Base-by-base conservation (phyloP, 2,797 vertebrate species). In the Sebastes baramenuke region DNA sequence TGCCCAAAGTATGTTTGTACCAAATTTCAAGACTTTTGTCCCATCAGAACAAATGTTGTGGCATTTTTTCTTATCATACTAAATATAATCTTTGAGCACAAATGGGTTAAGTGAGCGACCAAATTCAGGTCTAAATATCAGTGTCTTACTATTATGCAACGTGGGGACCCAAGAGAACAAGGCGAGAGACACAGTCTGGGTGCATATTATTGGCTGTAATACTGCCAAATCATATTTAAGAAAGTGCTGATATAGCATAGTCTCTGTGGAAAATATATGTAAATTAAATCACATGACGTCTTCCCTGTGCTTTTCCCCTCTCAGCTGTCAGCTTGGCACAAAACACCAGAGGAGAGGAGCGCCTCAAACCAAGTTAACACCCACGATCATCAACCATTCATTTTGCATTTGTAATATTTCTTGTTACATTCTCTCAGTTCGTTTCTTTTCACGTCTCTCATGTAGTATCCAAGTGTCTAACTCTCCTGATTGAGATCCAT, bases 401-500 rank as follows among this genome's bases (percentile, higher is more conserved):
- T 42, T 13, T 10, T 30, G 34, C 56, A 6, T 27, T 49, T 29
- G 11, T 29, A 10, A 46, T 66, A 22, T 10, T 9, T 49, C 18
- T 30, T 2, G 24, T 30, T 20, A 29, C 32, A 6, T 59, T 12
- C 27, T 7, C 25, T 49, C 7, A 2, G 8, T 30, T 67, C 0
- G 8, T 25, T 24, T 66, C 36, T 20, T 42, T 4, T 34, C 16
- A 20, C 11, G 20, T 90, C 73, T 82, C 13, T 56, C 38, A 84
- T 74, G 54, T 84, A 99, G 98, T 95, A 65, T 96, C 97, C 72
- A 97, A 96, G 81, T 99, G 97, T 90, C 95, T 99, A 78, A 97
- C 97, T 3, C 95, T 99, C 72, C 93, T 99, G 73, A 96, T 99
- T 36, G 98, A 99, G 95, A 99, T 99, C 80, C 94, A 96, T 65